Evolutionary conservation across 1,140 invertebrate species (phyloP).

Genomic region (Sitophilus oryzae): DNA sequence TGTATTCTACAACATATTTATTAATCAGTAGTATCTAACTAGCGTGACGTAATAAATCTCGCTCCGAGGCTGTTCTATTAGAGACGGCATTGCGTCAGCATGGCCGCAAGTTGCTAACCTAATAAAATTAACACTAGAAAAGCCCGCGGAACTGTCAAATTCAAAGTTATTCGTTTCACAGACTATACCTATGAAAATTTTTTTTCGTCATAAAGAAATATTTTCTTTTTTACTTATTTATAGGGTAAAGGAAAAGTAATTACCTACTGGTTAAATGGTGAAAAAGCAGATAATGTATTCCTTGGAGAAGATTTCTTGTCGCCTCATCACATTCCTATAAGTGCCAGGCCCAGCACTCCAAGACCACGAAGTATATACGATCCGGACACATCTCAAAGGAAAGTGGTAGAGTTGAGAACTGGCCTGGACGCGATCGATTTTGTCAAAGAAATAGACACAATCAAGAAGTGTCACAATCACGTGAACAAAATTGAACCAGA

Average conservation of each 20-base stretch:
- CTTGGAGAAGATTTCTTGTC: neutral
- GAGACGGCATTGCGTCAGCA: too few species aligned
- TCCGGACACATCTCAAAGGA: constrained; percentile 9
- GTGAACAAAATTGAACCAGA: neutral
- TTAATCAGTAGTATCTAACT: too few species aligned
- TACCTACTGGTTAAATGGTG: constrained; percentile 86
- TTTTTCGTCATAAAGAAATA: too few species aligned
- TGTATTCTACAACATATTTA: too few species aligned
- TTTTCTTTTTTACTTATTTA: constrained; percentile 27
- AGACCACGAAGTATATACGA: constrained; percentile 8
- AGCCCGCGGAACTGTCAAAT: too few species aligned
- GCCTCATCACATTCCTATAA: neutral
- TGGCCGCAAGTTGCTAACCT: too few species aligned
- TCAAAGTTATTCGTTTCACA: too few species aligned
- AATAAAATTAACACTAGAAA: too few species aligned
- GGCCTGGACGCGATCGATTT: constrained; percentile 17
- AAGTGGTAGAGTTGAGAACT: constrained; percentile 16
- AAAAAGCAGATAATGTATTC: constrained; percentile 36
- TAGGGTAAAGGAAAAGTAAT: constrained; percentile 85
- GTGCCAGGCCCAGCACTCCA: constrained; percentile 4
- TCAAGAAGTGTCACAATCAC: too few species aligned
- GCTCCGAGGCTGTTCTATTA: too few species aligned
- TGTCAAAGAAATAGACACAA: constrained; percentile 20
- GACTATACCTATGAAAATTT: too few species aligned
- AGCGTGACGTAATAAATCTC: too few species aligned